These are phyloP conservation scores for Halisarca cf. caerulea DNA, from an alignment of 37 sponge, comb jelly and placozoan genomes.

Conservation along the genomic window DNA sequence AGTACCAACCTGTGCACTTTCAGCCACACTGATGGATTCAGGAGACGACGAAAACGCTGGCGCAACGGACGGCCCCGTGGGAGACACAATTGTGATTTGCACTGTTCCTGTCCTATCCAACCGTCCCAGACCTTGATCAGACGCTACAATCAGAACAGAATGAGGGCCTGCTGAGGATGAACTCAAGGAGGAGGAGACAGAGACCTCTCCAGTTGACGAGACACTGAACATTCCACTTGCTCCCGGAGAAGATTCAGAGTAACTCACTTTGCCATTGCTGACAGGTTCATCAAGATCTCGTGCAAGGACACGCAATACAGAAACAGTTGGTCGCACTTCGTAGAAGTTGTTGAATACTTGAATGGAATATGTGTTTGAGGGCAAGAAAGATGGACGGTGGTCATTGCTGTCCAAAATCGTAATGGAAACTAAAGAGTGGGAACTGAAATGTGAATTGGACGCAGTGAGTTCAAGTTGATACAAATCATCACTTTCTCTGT, in stretches of 20 bases:
- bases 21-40: neutral
- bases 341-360: slow-evolving; percentile 30
- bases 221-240: neutral
- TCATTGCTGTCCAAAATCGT: neutral
- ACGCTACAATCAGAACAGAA: slow-evolving; percentile 28
- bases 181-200: neutral
- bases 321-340: neutral
- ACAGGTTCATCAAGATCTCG: slow-evolving; percentile 35
- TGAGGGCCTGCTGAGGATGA: slow-evolving; percentile 23
- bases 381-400: neutral
- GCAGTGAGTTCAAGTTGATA: slow-evolving; percentile 52
- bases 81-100: slow-evolving; percentile 30
- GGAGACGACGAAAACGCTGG: slow-evolving; percentile 3
- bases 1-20: slow-evolving; percentile 29
- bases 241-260: neutral
- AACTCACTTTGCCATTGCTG: slow-evolving; percentile 28
- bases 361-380: neutral
- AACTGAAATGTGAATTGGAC: neutral
- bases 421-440: slow-evolving; percentile 12
- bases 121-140: slow-evolving; percentile 12
- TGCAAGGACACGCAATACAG: slow-evolving; percentile 54
- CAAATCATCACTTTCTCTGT: slow-evolving; percentile 4
- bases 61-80: neutral
- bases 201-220: neutral
- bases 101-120: slow-evolving; percentile 13